Percentiles rank a stretch among this genome's conserved stretches.
phyloP scores from a whole-genome alignment of 2,113 vertebrate genomes.

The Epinephelus cyanopodus region DNA sequence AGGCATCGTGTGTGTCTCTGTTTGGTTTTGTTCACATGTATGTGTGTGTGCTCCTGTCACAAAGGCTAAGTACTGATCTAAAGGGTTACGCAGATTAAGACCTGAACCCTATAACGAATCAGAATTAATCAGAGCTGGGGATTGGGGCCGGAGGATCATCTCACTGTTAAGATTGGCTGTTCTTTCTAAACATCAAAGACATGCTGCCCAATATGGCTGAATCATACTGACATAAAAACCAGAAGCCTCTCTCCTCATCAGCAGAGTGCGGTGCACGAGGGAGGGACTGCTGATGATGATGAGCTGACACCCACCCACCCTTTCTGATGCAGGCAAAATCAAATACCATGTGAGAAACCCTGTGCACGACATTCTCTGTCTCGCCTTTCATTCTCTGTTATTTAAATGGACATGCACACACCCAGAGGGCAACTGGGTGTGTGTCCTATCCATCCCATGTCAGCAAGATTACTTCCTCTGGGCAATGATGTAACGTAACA shows the following conservation, averaged over 20 bases:
- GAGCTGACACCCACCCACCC: conserved; percentile 56
- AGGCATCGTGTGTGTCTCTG: neutral
- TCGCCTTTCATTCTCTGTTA: conserved; percentile 26
- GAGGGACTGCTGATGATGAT: conserved; percentile 48
- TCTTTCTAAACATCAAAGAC: conserved; percentile 67
- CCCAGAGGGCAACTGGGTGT: conserved; percentile 37
- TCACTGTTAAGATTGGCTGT: conserved; percentile 63
- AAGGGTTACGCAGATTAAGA: conserved; percentile 58
- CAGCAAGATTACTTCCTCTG: conserved; percentile 66
- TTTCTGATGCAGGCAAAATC: conserved; percentile 57
- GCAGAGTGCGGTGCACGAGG: neutral
- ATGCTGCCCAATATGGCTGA: conserved; percentile 40
- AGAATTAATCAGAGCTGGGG: conserved; percentile 59
- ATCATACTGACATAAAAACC: conserved; percentile 42
- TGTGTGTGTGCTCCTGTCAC: conserved; percentile 17
- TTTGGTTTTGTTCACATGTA: conserved; percentile 22
- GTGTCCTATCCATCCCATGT: conserved; percentile 59
- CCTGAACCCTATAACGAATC: conserved; percentile 58
- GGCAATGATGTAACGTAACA: conserved; percentile 60
- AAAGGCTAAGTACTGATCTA: conserved; percentile 38
- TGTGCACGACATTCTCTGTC: conserved; percentile 22
- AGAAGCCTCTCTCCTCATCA: conserved; percentile 42
- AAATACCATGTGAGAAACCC: conserved; percentile 45
- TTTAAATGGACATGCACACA: conserved; percentile 21
- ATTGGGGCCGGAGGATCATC: conserved; percentile 68